These are phyloP conservation scores for Planococcus citri DNA, from an alignment of 1,140 invertebrate genomes.

Conservation along the genomic window DNA sequence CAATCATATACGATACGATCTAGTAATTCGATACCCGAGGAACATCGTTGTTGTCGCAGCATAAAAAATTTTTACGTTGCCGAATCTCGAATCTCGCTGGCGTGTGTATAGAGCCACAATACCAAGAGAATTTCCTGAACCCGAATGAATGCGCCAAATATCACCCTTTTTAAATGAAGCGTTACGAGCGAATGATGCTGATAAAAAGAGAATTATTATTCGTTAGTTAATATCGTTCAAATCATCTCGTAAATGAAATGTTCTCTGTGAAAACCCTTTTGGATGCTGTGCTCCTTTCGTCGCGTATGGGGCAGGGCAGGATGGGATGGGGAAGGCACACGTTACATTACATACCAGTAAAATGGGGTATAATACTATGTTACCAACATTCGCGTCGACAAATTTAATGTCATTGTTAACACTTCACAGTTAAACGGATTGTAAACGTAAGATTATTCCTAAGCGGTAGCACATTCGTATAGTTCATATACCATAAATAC, in stretches of 20 bases:
- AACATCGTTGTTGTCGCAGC: too few species aligned
- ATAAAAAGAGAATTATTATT: slow-evolving; percentile 7
- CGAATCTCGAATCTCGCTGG: neutral
- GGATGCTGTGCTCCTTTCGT: too few species aligned
- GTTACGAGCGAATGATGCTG: neutral
- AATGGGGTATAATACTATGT: too few species aligned
- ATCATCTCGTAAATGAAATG: neutral
- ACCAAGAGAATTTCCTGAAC: neutral
- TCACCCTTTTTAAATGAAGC: neutral
- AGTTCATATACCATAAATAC: too few species aligned
- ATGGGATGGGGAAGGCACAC: too few species aligned
- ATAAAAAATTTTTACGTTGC: neutral
- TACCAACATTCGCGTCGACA: neutral
- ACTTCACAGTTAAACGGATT: slow-evolving; percentile 6
- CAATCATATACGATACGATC: neutral
- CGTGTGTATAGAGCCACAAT: neutral
- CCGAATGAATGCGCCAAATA: neutral
- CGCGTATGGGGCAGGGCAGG: too few species aligned
- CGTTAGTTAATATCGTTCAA: slow-evolving; percentile 7
- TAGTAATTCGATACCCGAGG: slow-evolving; percentile 1
- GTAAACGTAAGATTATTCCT: neutral
- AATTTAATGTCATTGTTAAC: slow-evolving; percentile 8
- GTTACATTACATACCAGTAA: too few species aligned
- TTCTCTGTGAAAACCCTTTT: too few species aligned
- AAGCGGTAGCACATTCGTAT: too few species aligned